A percentile compares a stretch with the other conserved stretches of the same genome.
Evolutionary conservation across 2,797 vertebrate genomes (phyloP).

Genomic region (Malurus leucopterus): DNA sequence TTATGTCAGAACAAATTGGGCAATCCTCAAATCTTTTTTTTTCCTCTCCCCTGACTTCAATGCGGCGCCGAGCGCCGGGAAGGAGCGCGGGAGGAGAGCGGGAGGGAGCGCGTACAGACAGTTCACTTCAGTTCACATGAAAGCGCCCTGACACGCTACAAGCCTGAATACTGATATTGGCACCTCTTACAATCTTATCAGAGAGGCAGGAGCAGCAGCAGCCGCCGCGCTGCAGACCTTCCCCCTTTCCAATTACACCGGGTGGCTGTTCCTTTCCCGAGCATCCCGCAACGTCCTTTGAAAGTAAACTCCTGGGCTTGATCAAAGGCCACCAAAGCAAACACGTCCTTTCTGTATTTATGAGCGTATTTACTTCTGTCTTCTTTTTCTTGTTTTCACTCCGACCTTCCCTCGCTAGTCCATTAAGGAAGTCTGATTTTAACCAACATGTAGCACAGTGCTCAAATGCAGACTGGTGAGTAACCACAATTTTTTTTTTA

Average conservation of each 20-base stretch:
- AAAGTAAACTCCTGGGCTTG: conserved; percentile 16
- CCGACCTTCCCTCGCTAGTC: not conserved
- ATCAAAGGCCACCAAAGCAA: conserved; percentile 28
- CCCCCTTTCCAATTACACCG: not conserved
- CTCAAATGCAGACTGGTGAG: not conserved
- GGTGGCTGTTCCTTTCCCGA: conserved; percentile 3
- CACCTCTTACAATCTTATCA: conserved; percentile 40
- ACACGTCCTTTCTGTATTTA: conserved; percentile 25
- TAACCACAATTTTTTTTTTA: not conserved
- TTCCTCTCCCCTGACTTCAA: conserved; percentile 70
- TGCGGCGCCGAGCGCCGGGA: conserved; percentile 34
- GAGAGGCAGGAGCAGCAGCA: not conserved
- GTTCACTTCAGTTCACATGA: conserved; percentile 67
- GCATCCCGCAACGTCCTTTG: not conserved
- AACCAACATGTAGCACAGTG: not conserved
- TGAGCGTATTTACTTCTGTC: not conserved
- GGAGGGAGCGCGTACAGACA: conserved; percentile 29
- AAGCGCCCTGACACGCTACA: conserved; percentile 44
- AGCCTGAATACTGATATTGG: conserved; percentile 50
- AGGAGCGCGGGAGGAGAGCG: conserved; percentile 24
- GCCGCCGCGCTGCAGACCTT: not conserved
- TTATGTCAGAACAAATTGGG: conserved; percentile 88
- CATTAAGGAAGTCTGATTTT: not conserved
- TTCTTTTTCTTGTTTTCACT: conserved; percentile 6
- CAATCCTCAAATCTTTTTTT: conserved; percentile 82